Conservation (phyloP, 1,140 invertebrate genomes). For the Lanistes nyassanus region DNA sequence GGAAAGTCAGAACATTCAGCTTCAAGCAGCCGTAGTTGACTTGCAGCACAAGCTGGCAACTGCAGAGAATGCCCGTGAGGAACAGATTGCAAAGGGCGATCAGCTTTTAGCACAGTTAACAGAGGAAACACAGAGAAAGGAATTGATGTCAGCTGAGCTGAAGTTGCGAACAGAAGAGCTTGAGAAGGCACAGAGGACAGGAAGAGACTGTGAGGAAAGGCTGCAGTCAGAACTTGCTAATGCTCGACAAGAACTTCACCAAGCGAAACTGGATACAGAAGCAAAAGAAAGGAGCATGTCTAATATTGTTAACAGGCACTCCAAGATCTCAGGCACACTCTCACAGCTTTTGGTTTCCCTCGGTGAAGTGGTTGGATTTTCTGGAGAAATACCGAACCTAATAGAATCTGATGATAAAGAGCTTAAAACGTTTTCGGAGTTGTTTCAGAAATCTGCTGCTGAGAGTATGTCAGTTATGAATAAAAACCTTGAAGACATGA, state of each 20-base stretch:
- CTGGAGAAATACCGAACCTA: conserved; percentile 4
- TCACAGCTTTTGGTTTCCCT: background rate
- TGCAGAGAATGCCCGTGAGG: conserved; percentile 13
- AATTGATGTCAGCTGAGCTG: background rate
- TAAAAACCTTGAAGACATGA: conserved; percentile 5
- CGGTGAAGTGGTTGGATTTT: background rate
- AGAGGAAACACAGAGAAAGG: background rate
- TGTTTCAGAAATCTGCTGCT: background rate
- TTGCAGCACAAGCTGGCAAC: conserved; percentile 26
- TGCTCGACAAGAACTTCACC: conserved; percentile 65
- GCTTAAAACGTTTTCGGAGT: conserved; percentile 17
- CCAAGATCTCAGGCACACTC: background rate
- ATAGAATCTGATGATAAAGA: conserved; percentile 5
- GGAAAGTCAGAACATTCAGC: conserved; percentile 33
- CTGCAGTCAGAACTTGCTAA: conserved; percentile 12
- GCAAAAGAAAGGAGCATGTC: background rate
- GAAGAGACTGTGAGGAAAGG: background rate
- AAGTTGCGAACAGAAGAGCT: conserved; percentile 9
- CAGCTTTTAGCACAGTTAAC: background rate
- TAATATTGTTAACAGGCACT: background rate
- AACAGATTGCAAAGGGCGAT: background rate
- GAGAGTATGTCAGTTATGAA: conserved; percentile 8
- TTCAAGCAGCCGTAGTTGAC: conserved; percentile 32
- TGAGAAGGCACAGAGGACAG: conserved; percentile 2
- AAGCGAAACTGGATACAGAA: conserved; percentile 11